Evolutionary conservation across 2,888 invertebrate genomes (phyloP).

Genomic region (Lithophane ornitopus): DNA sequence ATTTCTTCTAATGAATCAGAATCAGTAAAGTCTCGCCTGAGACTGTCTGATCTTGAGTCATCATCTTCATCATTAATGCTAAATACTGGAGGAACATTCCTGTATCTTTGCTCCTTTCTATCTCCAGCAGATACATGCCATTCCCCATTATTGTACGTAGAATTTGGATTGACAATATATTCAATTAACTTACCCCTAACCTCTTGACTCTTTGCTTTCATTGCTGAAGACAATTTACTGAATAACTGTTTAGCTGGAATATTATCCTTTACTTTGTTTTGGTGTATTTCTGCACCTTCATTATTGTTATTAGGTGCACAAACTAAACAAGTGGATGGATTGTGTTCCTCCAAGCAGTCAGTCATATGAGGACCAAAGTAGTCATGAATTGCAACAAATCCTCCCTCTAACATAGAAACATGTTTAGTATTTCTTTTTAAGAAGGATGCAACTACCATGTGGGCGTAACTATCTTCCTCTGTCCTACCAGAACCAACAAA

Average conservation of each 20-base stretch:
- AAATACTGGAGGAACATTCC: conserved; percentile 97
- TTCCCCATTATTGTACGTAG: conserved; percentile 91
- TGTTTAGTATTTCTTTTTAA: conserved; percentile 98
- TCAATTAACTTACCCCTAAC: conserved; percentile 97
- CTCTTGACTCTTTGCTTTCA: conserved; percentile 97
- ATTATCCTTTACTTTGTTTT: conserved; percentile 79
- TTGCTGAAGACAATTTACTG: conserved; percentile 95
- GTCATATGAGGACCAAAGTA: conserved; percentile 95
- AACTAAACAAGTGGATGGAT: conserved; percentile 94
- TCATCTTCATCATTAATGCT: conserved; percentile 97
- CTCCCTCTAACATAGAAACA: conserved; percentile 97
- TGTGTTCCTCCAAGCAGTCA: conserved; percentile 96
- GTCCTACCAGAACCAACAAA: conserved; percentile 98
- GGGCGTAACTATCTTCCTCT: conserved; percentile 98
- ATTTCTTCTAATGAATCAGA: conserved; percentile 93
- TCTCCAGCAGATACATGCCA: conserved; percentile 96
- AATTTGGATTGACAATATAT: conserved; percentile 97
- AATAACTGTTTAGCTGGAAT: conserved; percentile 93
- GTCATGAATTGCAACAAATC: conserved; percentile 96
- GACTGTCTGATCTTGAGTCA: conserved; percentile 79
- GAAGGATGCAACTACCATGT: conserved; percentile 99
- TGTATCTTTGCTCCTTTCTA: conserved; percentile 96
- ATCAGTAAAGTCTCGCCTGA: conserved; percentile 83
- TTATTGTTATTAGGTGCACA: conserved; percentile 92
- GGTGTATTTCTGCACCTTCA: conserved; percentile 73